Evolutionary conservation across 2,888 invertebrate species (phyloP).

Genomic region (Lymantria monacha): DNA sequence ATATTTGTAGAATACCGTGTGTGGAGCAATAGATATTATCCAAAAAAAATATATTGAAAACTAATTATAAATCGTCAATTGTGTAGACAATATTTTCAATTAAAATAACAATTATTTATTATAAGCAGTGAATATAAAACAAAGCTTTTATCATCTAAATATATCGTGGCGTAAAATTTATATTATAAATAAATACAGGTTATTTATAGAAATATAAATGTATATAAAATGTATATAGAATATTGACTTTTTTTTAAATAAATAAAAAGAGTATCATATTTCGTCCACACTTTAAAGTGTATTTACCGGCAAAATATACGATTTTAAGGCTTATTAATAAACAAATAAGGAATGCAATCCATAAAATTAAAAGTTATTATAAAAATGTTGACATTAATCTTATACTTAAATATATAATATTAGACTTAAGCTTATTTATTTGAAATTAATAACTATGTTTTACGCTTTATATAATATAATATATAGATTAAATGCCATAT

Average conservation of each 20-base stretch:
- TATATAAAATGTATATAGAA: slow-evolving; percentile 31
- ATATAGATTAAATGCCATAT: slow-evolving; percentile 7
- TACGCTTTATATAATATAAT: slow-evolving; percentile 19
- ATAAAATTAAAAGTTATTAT: slow-evolving; percentile 11
- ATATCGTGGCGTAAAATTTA: slow-evolving; percentile 15
- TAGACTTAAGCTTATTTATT: background rate
- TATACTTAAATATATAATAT: slow-evolving; percentile 1
- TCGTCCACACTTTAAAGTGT: slow-evolving; percentile 70
- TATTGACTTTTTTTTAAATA: slow-evolving; percentile 13
- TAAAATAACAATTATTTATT: slow-evolving; percentile 25
- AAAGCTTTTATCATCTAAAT: slow-evolving; percentile 26
- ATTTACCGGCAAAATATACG: slow-evolving; percentile 47
- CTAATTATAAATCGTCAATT: slow-evolving; percentile 58
- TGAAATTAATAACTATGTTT: background rate
- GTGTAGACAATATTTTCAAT: slow-evolving; percentile 67
- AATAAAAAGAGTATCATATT: slow-evolving; percentile 59
- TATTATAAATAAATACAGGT: slow-evolving; percentile 16
- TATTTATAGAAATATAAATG: slow-evolving; percentile 23
- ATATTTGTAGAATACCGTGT: too few relatives aligned
- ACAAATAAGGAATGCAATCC: slow-evolving; percentile 16
- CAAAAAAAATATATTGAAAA: slow-evolving; percentile 11
- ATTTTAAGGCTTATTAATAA: slow-evolving; percentile 29
- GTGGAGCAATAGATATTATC: too few relatives aligned
- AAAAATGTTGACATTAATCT: background rate
- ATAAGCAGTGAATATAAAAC: slow-evolving; percentile 30